phyloP scores from a whole-genome alignment of 2,888 invertebrate species.

The Nymphalis c-album region DNA sequence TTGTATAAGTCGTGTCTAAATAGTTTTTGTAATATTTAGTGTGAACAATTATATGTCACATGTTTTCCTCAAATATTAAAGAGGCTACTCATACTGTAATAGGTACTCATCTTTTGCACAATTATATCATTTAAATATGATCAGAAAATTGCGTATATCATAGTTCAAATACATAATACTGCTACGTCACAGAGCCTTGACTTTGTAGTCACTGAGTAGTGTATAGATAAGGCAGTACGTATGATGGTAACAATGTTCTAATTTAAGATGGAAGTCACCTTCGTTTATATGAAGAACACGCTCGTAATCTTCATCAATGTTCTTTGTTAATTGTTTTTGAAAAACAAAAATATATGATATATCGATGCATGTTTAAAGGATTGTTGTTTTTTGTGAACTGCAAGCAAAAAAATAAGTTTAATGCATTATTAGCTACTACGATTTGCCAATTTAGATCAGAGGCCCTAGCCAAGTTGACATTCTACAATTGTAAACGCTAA shows the following conservation, averaged over 20 bases:
- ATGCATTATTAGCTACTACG: no score
- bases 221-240: conserved; percentile 17
- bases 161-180: conserved; percentile 7
- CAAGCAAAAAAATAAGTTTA: no score
- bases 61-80: not conserved
- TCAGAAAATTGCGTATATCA: conserved; percentile 6
- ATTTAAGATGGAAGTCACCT: not conserved
- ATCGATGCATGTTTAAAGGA: no score
- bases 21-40: not conserved
- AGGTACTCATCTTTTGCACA: no score
- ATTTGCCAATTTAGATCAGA: no score
- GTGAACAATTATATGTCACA: not conserved
- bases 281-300: not conserved
- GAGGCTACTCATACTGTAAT: no score
- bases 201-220: conserved; percentile 6
- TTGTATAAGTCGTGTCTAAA: no score
- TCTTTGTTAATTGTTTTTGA: not conserved
- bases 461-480: no score
- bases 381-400: no score
- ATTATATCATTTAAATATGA: not conserved
- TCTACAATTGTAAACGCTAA: no score
- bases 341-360: not conserved
- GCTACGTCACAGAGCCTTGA: conserved; percentile 15
- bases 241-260: conserved; percentile 1
- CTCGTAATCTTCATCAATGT: not conserved